Evolutionary conservation across 2,888 invertebrate species (phyloP).

Genomic region (Timema podura): DNA sequence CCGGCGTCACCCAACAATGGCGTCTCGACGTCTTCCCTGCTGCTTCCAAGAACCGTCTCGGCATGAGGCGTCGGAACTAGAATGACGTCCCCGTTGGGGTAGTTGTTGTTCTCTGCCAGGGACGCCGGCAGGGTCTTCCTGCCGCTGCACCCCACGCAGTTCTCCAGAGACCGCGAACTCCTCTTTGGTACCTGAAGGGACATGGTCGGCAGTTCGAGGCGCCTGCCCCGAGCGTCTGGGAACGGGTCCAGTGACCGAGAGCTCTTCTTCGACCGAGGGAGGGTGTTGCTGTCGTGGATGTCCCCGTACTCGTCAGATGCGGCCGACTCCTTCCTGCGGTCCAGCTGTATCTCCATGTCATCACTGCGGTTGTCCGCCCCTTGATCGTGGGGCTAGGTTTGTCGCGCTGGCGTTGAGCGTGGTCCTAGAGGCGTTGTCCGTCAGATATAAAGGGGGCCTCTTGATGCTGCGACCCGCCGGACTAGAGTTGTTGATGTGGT

Average conservation of each 20-base stretch:
- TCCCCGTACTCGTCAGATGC: neutral
- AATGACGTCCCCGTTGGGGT: slow-evolving; percentile 52
- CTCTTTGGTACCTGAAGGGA: slow-evolving; percentile 36
- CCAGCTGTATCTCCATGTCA: neutral
- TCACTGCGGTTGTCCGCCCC: neutral
- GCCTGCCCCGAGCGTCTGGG: slow-evolving; percentile 41
- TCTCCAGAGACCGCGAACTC: slow-evolving; percentile 48
- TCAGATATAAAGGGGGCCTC: slow-evolving; percentile 44
- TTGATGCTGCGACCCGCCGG: slow-evolving; percentile 48
- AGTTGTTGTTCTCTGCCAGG: slow-evolving; percentile 50
- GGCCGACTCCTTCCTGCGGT: neutral
- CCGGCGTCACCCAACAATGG: slow-evolving; percentile 50
- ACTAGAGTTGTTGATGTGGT: slow-evolving; percentile 43
- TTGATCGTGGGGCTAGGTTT: neutral
- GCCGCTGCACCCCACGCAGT: slow-evolving; percentile 46
- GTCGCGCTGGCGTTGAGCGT: slow-evolving; percentile 20
- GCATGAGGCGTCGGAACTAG: slow-evolving; percentile 37
- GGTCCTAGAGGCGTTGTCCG: slow-evolving; percentile 19
- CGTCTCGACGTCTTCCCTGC: slow-evolving; percentile 46
- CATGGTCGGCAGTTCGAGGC: slow-evolving; percentile 11
- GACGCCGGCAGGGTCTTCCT: slow-evolving; percentile 45
- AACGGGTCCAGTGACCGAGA: slow-evolving; percentile 64
- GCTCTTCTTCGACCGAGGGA: slow-evolving; percentile 48
- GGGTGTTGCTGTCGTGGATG: slow-evolving; percentile 10
- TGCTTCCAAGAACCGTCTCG: slow-evolving; percentile 37